Percentiles rank a stretch among this genome's conserved stretches.
Conservation (phyloP, 2,113 vertebrate species). For the Dasypus novemcinctus region DNA sequence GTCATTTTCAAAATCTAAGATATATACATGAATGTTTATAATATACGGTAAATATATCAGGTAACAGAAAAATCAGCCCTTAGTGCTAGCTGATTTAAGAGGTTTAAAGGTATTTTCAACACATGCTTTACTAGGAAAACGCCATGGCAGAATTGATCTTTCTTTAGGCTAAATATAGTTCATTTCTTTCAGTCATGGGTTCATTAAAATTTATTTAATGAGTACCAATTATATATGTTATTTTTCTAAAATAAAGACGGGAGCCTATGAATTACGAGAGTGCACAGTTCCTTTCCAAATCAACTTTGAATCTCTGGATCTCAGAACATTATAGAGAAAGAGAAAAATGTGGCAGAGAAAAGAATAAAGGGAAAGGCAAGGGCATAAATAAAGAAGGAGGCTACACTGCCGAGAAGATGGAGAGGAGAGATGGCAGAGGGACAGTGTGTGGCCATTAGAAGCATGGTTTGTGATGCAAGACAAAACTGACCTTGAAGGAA, state of each 20-base stretch:
- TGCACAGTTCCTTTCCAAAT: background rate
- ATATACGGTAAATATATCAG: background rate
- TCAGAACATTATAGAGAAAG: background rate
- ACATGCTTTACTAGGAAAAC: background rate
- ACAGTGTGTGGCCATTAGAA: background rate
- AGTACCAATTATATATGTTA: background rate
- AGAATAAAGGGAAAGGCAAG: background rate
- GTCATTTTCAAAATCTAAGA: background rate
- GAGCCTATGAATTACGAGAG: background rate
- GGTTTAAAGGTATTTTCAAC: background rate
- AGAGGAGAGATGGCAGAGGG: fast-evolving
- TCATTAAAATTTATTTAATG: background rate
- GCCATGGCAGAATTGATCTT: background rate
- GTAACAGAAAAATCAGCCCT: background rate
- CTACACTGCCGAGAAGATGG: background rate
- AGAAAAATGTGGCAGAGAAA: background rate
- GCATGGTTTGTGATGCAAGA: no score
- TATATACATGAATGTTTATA: background rate
- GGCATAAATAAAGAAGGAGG: background rate
- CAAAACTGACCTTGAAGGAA: background rate
- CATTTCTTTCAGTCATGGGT: background rate
- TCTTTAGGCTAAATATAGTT: background rate
- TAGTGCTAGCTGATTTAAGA: background rate
- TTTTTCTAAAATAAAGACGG: background rate
- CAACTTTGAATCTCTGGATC: background rate